Conservation (phyloP, 2,113 vertebrate genomes). For the Mormyrus iriodes region DNA sequence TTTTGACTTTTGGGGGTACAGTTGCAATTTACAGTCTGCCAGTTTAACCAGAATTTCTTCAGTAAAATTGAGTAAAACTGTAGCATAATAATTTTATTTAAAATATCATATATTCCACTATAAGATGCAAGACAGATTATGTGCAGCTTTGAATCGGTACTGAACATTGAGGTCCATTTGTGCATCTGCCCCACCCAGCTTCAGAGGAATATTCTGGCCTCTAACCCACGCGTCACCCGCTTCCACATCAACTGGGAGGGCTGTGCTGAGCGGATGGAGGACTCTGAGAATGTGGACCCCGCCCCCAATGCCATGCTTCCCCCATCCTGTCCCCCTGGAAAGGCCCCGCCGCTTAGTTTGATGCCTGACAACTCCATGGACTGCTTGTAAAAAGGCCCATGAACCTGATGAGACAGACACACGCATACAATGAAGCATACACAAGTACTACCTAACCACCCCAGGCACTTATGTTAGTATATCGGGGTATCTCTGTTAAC, state of each 20-base stretch:
- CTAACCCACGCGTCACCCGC: slow-evolving; percentile 82
- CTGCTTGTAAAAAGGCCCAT: slow-evolving; percentile 57
- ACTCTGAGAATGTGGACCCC: slow-evolving; percentile 77
- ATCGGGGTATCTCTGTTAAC: neutral
- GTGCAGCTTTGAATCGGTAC: neutral
- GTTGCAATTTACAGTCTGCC: neutral
- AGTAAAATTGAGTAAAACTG: neutral
- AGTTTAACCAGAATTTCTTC: neutral
- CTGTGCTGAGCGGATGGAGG: slow-evolving; percentile 70
- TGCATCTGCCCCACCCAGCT: slow-evolving; percentile 57
- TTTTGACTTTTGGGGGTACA: neutral
- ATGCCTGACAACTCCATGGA: slow-evolving; percentile 89
- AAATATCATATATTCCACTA: neutral
- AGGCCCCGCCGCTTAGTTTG: slow-evolving; percentile 64
- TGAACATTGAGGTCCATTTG: neutral
- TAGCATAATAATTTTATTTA: neutral
- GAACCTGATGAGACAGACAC: neutral
- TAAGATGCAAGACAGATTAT: neutral
- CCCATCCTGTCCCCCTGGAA: slow-evolving; percentile 67
- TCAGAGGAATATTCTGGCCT: slow-evolving; percentile 83
- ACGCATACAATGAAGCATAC: neutral
- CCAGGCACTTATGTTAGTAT: neutral
- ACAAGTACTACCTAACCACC: neutral
- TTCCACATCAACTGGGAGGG: slow-evolving; percentile 93
- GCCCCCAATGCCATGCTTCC: slow-evolving; percentile 65